Conservation (phyloP, 2,113 vertebrate species). For the Pholis gunnellus region DNA sequence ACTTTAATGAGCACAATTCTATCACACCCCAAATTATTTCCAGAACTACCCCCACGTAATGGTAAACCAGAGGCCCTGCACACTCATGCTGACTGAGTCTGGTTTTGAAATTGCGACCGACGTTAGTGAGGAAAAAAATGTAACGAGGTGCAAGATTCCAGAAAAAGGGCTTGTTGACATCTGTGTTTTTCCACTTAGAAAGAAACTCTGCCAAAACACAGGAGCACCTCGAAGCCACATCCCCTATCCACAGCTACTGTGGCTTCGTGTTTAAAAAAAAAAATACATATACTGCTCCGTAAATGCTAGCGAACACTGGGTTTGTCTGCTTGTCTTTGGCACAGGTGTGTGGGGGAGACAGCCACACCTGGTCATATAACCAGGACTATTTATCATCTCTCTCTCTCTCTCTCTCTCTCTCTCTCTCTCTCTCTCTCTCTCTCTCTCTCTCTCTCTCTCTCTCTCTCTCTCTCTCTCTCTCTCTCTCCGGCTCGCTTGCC, state of each 20-base stretch:
- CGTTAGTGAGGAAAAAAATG: conserved; percentile 10
- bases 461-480: neutral
- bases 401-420: neutral
- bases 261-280: conserved; percentile 45
- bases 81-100: conserved; percentile 21
- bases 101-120: conserved; percentile 37
- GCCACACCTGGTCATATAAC: conserved; percentile 63
- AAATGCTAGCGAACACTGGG: conserved; percentile 10
- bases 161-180: conserved; percentile 67
- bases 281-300: conserved; percentile 13
- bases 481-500: conserved; percentile 29
- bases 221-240: conserved; percentile 74
- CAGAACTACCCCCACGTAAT: neutral
- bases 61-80: conserved; percentile 3
- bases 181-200: conserved; percentile 65
- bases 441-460: conserved; percentile 5
- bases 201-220: conserved; percentile 53
- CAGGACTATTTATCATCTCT: conserved; percentile 45
- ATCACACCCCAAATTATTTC: neutral
- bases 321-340: conserved; percentile 27
- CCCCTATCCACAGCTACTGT: conserved; percentile 60
- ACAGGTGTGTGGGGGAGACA: conserved; percentile 53
- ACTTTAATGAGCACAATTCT: neutral
- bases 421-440: conserved; percentile 11
- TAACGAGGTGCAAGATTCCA: conserved; percentile 47